phyloP scores from a whole-genome alignment of 1,140 invertebrate genomes.

The Hesperophylax magnus region DNA sequence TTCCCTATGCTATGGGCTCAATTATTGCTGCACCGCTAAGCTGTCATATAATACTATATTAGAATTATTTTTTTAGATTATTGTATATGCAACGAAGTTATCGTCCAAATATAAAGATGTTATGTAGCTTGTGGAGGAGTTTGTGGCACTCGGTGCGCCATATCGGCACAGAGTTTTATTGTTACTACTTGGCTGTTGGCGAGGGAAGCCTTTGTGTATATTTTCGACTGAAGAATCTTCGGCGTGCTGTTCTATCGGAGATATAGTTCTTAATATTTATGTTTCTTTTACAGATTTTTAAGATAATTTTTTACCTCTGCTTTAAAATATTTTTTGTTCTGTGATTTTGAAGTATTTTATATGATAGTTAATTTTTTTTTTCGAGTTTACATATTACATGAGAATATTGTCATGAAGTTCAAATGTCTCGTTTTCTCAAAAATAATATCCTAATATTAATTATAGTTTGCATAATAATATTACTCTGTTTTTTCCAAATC shows the following conservation, averaged over 20 bases:
- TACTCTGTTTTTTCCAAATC: too few species aligned
- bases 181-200: not conserved
- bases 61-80: not conserved
- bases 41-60: not conserved
- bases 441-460: not conserved
- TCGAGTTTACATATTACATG: not conserved
- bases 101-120: not conserved
- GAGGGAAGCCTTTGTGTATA: not conserved
- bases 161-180: not conserved
- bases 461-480: not conserved
- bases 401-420: conserved; percentile 6
- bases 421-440: conserved; percentile 1
- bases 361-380: not conserved
- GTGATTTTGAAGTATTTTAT: conserved; percentile 2
- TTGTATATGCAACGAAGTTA: not conserved
- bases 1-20: too few species aligned
- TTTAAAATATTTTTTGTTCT: conserved; percentile 7
- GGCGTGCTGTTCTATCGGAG: not conserved
- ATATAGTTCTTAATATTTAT: conserved; percentile 2
- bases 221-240: not conserved
- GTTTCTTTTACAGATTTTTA: not conserved
- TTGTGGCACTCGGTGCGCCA: too few species aligned
- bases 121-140: not conserved
- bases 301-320: not conserved
- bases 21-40: too few species aligned